phyloP scores from a whole-genome alignment of 1,140 invertebrate species.

The Lepidotrigona ventralis region DNA sequence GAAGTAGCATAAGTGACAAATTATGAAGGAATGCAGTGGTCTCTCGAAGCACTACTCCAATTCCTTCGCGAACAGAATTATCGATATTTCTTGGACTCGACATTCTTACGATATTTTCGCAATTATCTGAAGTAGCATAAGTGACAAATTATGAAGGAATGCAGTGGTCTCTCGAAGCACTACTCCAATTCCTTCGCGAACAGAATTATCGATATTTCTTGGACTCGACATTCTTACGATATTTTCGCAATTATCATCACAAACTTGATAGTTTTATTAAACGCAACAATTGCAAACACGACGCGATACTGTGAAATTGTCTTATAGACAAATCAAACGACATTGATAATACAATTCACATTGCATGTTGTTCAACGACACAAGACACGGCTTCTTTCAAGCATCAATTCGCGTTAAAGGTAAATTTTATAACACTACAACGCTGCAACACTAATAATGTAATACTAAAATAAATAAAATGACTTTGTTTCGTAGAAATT shows the following conservation, averaged over 20 bases:
- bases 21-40: conserved; percentile 71
- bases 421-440: background rate
- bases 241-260: background rate
- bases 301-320: background rate
- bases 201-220: conserved; percentile 37
- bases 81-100: conserved; percentile 61
- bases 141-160: conserved; percentile 68
- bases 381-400: background rate
- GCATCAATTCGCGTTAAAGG: background rate
- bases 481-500: conserved; percentile 1
- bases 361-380: background rate
- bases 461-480: background rate
- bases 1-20: conserved; percentile 58
- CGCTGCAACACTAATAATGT: too few relatives aligned
- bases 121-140: conserved; percentile 33
- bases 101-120: conserved; percentile 54
- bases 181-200: conserved; percentile 68
- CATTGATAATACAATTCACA: conserved; percentile 1
- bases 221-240: conserved; percentile 67
- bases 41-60: conserved; percentile 67
- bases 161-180: conserved; percentile 71
- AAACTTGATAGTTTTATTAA: background rate
- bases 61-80: conserved; percentile 63
- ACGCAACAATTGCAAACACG: too few relatives aligned
- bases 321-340: background rate